Percentiles rank a stretch among this genome's conserved stretches.
Conservation (phyloP, 1,140 invertebrate species). For the Mya arenaria region DNA sequence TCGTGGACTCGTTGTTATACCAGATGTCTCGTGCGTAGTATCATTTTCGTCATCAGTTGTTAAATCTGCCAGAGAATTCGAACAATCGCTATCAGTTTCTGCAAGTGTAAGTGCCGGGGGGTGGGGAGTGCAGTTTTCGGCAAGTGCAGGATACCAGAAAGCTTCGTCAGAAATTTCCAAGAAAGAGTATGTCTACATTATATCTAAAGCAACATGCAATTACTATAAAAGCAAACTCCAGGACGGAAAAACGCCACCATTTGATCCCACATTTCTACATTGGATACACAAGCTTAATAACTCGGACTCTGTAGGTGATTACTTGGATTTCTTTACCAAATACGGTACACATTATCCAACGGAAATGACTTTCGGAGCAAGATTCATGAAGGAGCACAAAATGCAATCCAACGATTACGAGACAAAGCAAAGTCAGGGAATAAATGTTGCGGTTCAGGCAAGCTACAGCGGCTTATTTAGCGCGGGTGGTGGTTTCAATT, state of each 20-base stretch:
- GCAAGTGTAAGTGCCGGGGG: conserved; percentile 20
- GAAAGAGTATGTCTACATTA: conserved; percentile 26
- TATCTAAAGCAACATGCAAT: conserved; percentile 45
- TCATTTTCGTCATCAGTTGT: conserved; percentile 40
- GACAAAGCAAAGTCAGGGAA: neutral
- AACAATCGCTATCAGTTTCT: conserved; percentile 11
- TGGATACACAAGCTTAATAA: conserved; percentile 37
- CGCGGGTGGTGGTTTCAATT: conserved; percentile 7
- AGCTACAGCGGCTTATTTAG: conserved; percentile 11
- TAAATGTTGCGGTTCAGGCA: conserved; percentile 14
- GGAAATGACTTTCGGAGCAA: conserved; percentile 32
- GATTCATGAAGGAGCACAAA: conserved; percentile 34
- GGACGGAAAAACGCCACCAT: neutral
- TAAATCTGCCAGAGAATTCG: conserved; percentile 36
- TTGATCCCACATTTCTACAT: conserved; percentile 17
- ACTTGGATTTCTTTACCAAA: conserved; percentile 27
- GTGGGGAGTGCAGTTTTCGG: conserved; percentile 39
- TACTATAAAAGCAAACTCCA: conserved; percentile 46
- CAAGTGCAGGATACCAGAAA: conserved; percentile 42
- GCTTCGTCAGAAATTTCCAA: conserved; percentile 4
- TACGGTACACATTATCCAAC: conserved; percentile 49
- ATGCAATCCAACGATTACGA: conserved; percentile 26
- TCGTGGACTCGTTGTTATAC: conserved; percentile 35
- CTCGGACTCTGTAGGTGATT: neutral
- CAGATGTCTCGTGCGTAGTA: conserved; percentile 49